Conservation (phyloP, 2,888 invertebrate genomes). For the Agapostemon virescens region DNA sequence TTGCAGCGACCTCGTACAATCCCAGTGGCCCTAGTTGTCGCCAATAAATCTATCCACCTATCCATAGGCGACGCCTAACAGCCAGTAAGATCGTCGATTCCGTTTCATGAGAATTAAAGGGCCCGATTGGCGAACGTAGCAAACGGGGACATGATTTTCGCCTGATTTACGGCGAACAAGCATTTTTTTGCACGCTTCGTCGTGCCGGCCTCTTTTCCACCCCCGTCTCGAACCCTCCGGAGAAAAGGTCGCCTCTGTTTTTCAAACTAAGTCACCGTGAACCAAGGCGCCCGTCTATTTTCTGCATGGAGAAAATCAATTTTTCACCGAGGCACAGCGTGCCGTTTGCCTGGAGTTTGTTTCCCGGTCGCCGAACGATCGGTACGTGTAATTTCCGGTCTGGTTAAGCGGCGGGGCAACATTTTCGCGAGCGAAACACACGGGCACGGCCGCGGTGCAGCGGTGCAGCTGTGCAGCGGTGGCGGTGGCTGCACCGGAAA, state of each 20-base stretch:
- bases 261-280: slow-evolving; percentile 4
- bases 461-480: background rate
- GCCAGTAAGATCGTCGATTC: background rate
- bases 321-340: background rate
- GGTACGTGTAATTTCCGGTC: slow-evolving; percentile 51
- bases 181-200: slow-evolving; percentile 1
- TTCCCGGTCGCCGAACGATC: slow-evolving; percentile 27
- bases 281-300: background rate
- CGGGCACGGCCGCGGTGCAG: background rate
- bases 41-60: no score
- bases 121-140: background rate
- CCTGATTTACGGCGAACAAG: slow-evolving; percentile 4
- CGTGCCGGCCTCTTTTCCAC: background rate
- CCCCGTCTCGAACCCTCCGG: background rate
- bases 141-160: slow-evolving; percentile 10
- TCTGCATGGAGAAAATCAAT: slow-evolving; percentile 16
- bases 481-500: slow-evolving; percentile 62
- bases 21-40: background rate
- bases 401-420: slow-evolving; percentile 37
- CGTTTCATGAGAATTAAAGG: background rate
- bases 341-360: slow-evolving; percentile 2
- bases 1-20: background rate
- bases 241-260: slow-evolving; percentile 12
- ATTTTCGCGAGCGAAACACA: slow-evolving; percentile 24
- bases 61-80: background rate